Evolutionary conservation across 2,797 vertebrate genomes (phyloP).

Genomic region (Enteromius fasciolatus): DNA sequence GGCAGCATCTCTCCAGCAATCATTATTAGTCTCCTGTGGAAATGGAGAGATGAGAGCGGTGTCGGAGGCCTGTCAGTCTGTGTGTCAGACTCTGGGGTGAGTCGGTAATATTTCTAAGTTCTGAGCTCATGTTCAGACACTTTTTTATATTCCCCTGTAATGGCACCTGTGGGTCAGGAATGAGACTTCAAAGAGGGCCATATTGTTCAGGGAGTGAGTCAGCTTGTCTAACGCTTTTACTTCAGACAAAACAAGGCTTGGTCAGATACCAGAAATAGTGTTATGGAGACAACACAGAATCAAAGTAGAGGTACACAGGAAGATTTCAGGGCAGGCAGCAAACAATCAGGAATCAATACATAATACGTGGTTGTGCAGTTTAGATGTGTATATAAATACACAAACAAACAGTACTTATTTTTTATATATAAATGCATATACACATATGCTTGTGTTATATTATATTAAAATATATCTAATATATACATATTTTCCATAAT

Average conservation of each 20-base stretch:
- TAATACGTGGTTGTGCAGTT: too few relatives aligned
- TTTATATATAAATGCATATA: too few relatives aligned
- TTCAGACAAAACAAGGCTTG: background rate
- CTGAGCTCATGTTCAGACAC: slow-evolving; percentile 24
- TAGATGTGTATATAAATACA: too few relatives aligned
- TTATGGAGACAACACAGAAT: too few relatives aligned
- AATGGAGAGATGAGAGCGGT: slow-evolving; percentile 8
- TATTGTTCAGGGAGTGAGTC: background rate
- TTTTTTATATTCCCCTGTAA: slow-evolving; percentile 5
- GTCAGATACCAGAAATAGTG: too few relatives aligned
- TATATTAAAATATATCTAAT: too few relatives aligned
- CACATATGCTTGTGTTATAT: too few relatives aligned
- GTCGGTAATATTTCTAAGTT: slow-evolving; percentile 14
- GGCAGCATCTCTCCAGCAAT: slow-evolving; percentile 8
- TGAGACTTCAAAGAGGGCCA: slow-evolving; percentile 1
- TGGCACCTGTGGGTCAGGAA: background rate
- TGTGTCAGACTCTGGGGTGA: background rate
- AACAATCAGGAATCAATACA: too few relatives aligned
- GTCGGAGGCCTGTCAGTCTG: background rate
- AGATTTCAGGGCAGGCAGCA: too few relatives aligned
- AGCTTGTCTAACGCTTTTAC: background rate
- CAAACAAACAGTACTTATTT: too few relatives aligned
- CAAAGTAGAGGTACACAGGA: too few relatives aligned
- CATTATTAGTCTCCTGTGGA: slow-evolving; percentile 16
- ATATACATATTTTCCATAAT: too few relatives aligned